phyloP scores from a whole-genome alignment of 2,888 invertebrate species.

The Aricia artaxerxes region DNA sequence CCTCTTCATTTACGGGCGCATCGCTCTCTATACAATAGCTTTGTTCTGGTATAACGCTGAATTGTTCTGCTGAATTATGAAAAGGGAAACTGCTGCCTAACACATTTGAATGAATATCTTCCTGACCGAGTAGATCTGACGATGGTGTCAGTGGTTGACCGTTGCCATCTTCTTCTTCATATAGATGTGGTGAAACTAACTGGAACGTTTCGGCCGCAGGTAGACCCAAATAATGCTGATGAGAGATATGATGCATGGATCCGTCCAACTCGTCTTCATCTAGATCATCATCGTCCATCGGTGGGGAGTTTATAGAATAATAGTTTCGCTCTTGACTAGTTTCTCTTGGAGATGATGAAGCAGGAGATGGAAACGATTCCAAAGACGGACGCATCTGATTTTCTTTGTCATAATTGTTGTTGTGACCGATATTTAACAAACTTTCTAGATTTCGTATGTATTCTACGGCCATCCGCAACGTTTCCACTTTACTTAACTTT shows the following conservation, averaged over 20 bases:
- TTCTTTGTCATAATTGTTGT: slow-evolving; percentile 74
- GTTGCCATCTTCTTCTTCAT: slow-evolving; percentile 82
- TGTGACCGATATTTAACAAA: slow-evolving; percentile 83
- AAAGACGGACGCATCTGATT: slow-evolving; percentile 64
- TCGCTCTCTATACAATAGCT: slow-evolving; percentile 67
- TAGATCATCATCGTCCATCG: slow-evolving; percentile 69
- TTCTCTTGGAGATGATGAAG: slow-evolving; percentile 74
- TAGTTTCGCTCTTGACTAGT: slow-evolving; percentile 78
- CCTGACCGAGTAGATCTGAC: slow-evolving; percentile 71
- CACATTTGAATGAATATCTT: slow-evolving; percentile 73
- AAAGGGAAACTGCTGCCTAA: slow-evolving; percentile 77
- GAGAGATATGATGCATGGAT: slow-evolving; percentile 69
- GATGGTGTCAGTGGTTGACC: slow-evolving; percentile 78
- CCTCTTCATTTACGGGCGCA: slow-evolving; percentile 62
- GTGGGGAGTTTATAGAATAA: slow-evolving; percentile 69
- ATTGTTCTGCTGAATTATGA: slow-evolving; percentile 72
- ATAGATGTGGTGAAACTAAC: slow-evolving; percentile 78
- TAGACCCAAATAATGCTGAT: slow-evolving; percentile 81
- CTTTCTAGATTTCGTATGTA: slow-evolving; percentile 91
- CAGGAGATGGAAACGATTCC: slow-evolving; percentile 76
- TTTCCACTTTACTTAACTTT: slow-evolving; percentile 93
- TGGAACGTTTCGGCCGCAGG: slow-evolving; percentile 83
- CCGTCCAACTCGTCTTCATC: slow-evolving; percentile 73
- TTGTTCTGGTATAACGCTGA: slow-evolving; percentile 76
- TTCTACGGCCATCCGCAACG: slow-evolving; percentile 93